Evolutionary conservation across 1,140 invertebrate species (phyloP).

Genomic region (Uloborus diversus): DNA sequence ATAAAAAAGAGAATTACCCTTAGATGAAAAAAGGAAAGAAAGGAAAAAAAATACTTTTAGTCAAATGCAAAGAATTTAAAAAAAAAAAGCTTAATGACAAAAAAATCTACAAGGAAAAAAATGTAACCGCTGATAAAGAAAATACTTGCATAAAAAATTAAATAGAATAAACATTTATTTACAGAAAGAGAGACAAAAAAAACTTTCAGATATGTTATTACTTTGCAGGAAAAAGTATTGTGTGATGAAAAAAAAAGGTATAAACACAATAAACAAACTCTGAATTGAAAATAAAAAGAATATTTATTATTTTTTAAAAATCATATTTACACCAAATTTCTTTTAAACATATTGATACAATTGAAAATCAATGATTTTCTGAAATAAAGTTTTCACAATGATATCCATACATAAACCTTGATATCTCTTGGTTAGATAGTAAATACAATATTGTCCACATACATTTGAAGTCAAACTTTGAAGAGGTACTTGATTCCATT

Average conservation of each 20-base stretch:
- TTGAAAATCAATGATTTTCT: background rate
- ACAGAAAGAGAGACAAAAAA: too few species aligned
- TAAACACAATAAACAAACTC: background rate
- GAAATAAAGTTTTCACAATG: background rate
- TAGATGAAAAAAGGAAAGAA: too few species aligned
- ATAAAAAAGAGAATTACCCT: too few species aligned
- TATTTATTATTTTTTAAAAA: conserved; percentile 11
- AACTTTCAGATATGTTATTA: too few species aligned
- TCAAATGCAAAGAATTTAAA: too few species aligned
- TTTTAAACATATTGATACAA: background rate
- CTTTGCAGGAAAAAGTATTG: too few species aligned
- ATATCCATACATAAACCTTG: background rate
- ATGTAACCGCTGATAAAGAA: too few species aligned
- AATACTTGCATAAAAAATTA: too few species aligned
- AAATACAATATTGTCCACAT: conserved; percentile 2
- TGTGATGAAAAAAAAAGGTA: background rate
- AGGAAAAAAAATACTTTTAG: too few species aligned
- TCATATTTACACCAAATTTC: background rate
- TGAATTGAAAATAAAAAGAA: background rate
- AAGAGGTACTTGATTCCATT: background rate
- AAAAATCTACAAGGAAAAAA: too few species aligned
- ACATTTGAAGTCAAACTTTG: background rate
- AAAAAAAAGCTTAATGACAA: too few species aligned
- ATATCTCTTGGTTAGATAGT: background rate
- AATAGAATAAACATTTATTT: too few species aligned